Percentiles rank a stretch among this genome's conserved stretches.
These are phyloP conservation scores for Heteromormyrus szaboi DNA, from an alignment of 2,797 vertebrate genomes.

Conservation along the genomic window DNA sequence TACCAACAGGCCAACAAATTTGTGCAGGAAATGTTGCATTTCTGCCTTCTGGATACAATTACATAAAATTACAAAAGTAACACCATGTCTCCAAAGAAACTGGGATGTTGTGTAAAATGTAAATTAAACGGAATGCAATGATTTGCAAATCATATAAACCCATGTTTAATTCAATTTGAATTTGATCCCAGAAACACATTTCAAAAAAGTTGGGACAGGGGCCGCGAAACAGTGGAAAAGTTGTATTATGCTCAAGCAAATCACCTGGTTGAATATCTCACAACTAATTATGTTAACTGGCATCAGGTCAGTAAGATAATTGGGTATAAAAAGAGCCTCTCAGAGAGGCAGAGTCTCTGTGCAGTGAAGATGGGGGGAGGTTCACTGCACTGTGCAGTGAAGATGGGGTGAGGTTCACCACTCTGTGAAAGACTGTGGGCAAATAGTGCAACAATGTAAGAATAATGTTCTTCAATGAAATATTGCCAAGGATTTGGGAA, in stretches of 20 bases:
- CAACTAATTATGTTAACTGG: no score
- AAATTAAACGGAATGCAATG: not conserved
- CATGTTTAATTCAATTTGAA: not conserved
- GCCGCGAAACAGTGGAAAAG: not conserved
- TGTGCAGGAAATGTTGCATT: not conserved
- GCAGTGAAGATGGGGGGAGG: not conserved
- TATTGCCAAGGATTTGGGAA: not conserved
- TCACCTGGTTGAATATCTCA: no score
- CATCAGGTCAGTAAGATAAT: not conserved
- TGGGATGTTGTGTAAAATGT: not conserved
- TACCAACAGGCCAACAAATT: not conserved
- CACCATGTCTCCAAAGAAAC: not conserved
- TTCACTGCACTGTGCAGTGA: not conserved
- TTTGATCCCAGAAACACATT: not conserved
- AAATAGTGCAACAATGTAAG: not conserved
- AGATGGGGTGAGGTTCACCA: no score
- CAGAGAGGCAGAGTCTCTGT: no score
- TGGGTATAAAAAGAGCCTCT: not conserved
- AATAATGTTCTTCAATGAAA: not conserved
- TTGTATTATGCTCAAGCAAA: no score
- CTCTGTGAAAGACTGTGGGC: no score
- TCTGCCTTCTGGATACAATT: not conserved
- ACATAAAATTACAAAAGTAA: not conserved
- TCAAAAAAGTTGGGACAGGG: no score
- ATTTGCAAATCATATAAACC: not conserved